A percentile compares a stretch with the other conserved stretches of the same genome.
phyloP scores from a whole-genome alignment of 2,113 vertebrate species.

The Athene cunicularia region DNA sequence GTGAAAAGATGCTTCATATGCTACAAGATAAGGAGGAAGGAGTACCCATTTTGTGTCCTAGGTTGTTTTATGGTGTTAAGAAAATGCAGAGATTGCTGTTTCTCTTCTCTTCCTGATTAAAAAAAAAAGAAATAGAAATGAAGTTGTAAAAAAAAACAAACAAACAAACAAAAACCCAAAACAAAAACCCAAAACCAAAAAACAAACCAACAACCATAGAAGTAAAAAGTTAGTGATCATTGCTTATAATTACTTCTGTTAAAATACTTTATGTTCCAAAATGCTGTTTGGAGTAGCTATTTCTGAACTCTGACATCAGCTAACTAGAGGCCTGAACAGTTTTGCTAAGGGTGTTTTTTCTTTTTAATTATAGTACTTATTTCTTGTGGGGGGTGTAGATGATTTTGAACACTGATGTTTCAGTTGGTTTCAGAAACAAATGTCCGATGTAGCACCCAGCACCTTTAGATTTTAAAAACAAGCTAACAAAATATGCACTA shows the following conservation, averaged over 20 bases:
- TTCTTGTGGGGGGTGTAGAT: neutral
- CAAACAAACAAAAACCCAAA: neutral
- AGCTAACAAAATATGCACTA: neutral
- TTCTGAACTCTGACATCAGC: neutral
- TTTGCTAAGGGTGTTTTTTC: neutral
- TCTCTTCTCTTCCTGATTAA: neutral
- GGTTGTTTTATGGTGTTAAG: neutral
- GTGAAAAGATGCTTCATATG: conserved; percentile 8
- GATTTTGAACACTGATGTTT: neutral
- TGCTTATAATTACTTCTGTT: neutral
- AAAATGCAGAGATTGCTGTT: neutral
- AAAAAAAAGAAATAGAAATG: neutral
- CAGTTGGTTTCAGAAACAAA: neutral
- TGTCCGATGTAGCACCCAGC: neutral
- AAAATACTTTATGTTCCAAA: neutral
- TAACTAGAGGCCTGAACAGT: neutral
- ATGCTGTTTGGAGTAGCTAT: neutral
- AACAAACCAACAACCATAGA: neutral
- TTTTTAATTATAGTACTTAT: neutral
- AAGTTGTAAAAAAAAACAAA: neutral
- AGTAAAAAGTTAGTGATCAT: neutral
- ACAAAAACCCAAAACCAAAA: neutral
- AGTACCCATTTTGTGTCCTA: neutral
- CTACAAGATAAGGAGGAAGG: neutral
- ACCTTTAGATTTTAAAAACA: neutral